Evolutionary conservation across 2,888 invertebrate species (phyloP).

Genomic region (Tiliacea citrago): DNA sequence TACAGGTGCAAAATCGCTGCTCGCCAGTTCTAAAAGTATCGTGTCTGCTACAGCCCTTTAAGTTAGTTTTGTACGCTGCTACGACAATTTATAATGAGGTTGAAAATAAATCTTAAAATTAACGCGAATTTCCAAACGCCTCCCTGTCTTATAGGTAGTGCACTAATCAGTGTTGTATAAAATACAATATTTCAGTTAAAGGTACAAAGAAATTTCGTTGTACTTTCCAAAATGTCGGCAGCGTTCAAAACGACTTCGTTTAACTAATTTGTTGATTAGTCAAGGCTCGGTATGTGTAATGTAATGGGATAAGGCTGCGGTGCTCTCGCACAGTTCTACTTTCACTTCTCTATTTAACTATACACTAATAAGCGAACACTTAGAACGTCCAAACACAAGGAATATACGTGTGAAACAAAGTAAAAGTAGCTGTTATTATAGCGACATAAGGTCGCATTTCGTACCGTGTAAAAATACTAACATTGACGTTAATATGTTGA

Average conservation of each 20-base stretch:
- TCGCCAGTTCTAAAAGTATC: neutral
- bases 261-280: slow-evolving; percentile 53
- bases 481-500: slow-evolving; percentile 20
- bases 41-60: neutral
- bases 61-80: slow-evolving; percentile 49
- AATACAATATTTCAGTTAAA: slow-evolving; percentile 45
- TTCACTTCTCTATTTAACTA: slow-evolving; percentile 27
- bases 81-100: neutral
- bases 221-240: slow-evolving; percentile 37
- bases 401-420: neutral
- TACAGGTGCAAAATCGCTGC: neutral
- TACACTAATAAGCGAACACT: slow-evolving; percentile 22
- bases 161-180: slow-evolving; percentile 36
- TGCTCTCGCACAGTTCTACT: slow-evolving; percentile 25
- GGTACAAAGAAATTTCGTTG: slow-evolving; percentile 49
- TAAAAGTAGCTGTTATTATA: neutral
- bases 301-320: slow-evolving; percentile 50
- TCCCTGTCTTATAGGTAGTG: slow-evolving; percentile 20
- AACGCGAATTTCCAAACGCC: neutral
- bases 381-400: slow-evolving; percentile 46
- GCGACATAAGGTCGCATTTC: slow-evolving; percentile 17
- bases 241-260: slow-evolving; percentile 48
- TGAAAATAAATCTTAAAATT: slow-evolving; percentile 22
- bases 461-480: slow-evolving; percentile 10
- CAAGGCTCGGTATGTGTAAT: slow-evolving; percentile 52